Conservation (phyloP, 2,888 invertebrate genomes). For the Meliscaeva auricollis region DNA sequence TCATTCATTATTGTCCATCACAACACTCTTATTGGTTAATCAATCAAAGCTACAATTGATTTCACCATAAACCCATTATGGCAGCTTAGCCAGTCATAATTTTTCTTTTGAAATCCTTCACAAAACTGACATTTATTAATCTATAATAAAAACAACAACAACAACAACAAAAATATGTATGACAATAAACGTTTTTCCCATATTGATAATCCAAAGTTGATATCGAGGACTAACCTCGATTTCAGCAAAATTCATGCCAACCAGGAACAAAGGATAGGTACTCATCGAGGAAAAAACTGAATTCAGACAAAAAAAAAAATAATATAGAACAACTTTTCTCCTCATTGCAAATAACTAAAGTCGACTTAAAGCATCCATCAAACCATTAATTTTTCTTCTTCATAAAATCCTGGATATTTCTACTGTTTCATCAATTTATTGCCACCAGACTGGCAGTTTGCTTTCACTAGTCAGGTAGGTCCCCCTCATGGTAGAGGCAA, state of each 20-base stretch:
- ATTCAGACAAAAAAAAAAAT: not conserved
- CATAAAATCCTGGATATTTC: constrained; percentile 16
- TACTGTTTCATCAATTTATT: not conserved
- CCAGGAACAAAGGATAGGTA: too few species aligned
- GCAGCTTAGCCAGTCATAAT: not conserved
- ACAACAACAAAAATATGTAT: not conserved
- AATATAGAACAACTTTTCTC: not conserved
- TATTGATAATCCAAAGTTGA: constrained; percentile 11
- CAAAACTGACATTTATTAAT: not conserved
- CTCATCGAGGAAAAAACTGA: not conserved
- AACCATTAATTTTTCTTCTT: constrained; percentile 33
- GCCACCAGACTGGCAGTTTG: constrained; percentile 15
- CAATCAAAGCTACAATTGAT: too few species aligned
- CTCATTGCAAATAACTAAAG: not conserved
- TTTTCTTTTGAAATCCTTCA: not conserved
- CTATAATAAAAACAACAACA: too few species aligned
- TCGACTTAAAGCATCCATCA: constrained; percentile 36
- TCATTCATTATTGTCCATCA: too few species aligned
- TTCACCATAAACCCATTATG: too few species aligned
- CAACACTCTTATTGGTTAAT: too few species aligned
- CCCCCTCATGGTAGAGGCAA: not conserved
- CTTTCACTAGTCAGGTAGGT: not conserved
- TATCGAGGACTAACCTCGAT: too few species aligned
- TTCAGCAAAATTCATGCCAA: too few species aligned
- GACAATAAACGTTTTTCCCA: not conserved